These are phyloP conservation scores for Dendrophyllia cribrosa DNA, from an alignment of 64 coral and sea anemone genomes.

Conservation along the genomic window DNA sequence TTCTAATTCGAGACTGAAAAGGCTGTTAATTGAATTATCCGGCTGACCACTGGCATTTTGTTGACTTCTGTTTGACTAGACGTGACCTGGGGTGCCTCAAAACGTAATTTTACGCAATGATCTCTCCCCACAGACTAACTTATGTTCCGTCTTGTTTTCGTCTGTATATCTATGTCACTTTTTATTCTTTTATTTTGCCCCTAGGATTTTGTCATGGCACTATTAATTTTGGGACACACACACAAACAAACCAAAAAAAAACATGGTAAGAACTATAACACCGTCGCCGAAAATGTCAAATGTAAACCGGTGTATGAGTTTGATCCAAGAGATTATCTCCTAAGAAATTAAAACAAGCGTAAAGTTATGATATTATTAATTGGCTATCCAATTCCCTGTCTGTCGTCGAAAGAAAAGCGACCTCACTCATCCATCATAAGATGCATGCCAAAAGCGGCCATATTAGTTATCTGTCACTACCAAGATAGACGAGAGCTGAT, in stretches of 20 bases:
- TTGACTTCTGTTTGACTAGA: not conserved
- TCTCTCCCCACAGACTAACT: slow-evolving; percentile 13
- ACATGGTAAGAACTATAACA: not conserved
- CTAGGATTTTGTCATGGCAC: not conserved
- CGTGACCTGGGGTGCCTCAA: not conserved
- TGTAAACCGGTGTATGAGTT: not conserved
- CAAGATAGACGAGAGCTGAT: not conserved
- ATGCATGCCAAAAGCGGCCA: not conserved
- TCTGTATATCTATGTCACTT: slow-evolving; percentile 6
- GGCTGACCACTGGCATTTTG: not conserved
- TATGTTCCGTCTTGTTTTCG: not conserved
- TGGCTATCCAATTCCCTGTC: slow-evolving; percentile 35
- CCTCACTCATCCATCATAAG: slow-evolving; percentile 1
- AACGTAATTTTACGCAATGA: not conserved
- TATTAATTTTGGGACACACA: not conserved
- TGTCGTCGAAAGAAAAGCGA: slow-evolving; percentile 27
- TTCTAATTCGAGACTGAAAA: not conserved
- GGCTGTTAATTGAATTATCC: slow-evolving; percentile 19
- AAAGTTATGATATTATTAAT: slow-evolving; percentile 6
- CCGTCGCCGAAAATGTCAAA: not conserved
- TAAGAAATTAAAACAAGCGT: not conserved
- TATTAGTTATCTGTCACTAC: slow-evolving; percentile 17
- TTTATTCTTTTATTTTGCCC: not conserved
- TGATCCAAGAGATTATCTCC: not conserved
- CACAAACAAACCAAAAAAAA: not conserved